Conservation (phyloP, 2,797 vertebrate genomes). For the Diceros bicornis region DNA sequence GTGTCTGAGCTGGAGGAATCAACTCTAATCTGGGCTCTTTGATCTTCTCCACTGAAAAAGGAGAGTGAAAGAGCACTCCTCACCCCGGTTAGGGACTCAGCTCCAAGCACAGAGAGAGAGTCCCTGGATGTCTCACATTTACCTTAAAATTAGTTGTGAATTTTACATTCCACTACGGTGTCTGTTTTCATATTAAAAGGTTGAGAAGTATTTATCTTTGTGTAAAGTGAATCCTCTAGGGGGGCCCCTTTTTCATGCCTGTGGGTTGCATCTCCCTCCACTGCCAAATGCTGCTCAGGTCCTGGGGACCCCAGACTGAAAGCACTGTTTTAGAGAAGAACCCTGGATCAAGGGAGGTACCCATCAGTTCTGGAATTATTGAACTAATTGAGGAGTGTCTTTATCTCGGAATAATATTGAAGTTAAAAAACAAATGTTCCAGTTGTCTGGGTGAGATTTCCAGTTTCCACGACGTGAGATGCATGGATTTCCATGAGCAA, state of each 20-base stretch:
- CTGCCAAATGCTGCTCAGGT: no score
- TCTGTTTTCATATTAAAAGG: not conserved
- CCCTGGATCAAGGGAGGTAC: not conserved
- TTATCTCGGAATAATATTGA: accelerated
- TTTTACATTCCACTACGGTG: not conserved
- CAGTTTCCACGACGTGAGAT: not conserved
- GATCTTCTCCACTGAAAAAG: no score
- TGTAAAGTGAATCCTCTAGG: no score
- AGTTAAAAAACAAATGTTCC: not conserved
- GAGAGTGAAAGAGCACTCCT: not conserved
- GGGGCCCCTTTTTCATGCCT: no score
- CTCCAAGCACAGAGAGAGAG: not conserved
- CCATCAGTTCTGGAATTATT: not conserved
- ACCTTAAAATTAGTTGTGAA: not conserved
- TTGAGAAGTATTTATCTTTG: not conserved
- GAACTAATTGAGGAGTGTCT: accelerated
- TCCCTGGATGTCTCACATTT: not conserved
- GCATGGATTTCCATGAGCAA: not conserved
- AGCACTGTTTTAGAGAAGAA: not conserved
- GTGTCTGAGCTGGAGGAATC: no score
- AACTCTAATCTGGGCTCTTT: no score
- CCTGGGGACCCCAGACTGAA: no score
- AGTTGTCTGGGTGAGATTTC: not conserved
- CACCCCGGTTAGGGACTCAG: not conserved
- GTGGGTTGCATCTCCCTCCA: no score